These are phyloP conservation scores for Apogon talboti DNA, from an alignment of 2,797 vertebrate genomes.

Conservation along the genomic window DNA sequence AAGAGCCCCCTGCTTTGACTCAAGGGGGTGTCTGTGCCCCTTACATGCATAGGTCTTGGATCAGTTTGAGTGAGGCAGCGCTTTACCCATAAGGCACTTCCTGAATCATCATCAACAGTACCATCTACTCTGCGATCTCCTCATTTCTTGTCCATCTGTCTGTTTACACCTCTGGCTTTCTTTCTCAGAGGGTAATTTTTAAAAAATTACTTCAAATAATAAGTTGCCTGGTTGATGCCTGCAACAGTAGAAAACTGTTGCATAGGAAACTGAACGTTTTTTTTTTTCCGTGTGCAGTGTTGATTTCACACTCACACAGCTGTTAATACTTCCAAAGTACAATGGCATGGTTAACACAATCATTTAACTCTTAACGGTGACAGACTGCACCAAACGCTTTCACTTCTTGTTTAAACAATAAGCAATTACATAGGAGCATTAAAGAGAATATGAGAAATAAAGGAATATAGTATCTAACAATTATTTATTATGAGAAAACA, in stretches of 20 bases:
- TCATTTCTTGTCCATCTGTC: slow-evolving; percentile 35
- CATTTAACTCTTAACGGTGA: neutral
- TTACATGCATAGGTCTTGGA: slow-evolving; percentile 51
- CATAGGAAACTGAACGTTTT: neutral
- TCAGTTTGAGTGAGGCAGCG: slow-evolving; percentile 66
- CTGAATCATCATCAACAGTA: slow-evolving; percentile 70
- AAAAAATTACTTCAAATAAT: slow-evolving; percentile 10
- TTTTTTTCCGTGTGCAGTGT: neutral
- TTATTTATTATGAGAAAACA: neutral
- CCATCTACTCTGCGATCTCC: slow-evolving; percentile 24
- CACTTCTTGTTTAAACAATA: neutral
- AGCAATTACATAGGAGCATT: slow-evolving; percentile 1
- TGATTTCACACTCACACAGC: slow-evolving; percentile 16
- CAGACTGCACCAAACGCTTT: neutral
- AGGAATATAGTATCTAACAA: neutral
- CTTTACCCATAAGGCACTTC: slow-evolving; percentile 62
- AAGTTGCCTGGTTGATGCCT: slow-evolving; percentile 2
- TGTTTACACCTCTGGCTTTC: slow-evolving; percentile 46
- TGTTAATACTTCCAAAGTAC: slow-evolving; percentile 6
- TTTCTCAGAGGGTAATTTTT: slow-evolving; percentile 29
- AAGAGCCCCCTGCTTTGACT: slow-evolving; percentile 52
- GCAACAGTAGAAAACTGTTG: neutral
- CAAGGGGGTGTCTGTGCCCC: slow-evolving; percentile 54
- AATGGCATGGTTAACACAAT: slow-evolving; percentile 2
- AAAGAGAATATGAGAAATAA: neutral